phyloP scores from a whole-genome alignment of 2,888 invertebrate genomes.

The Xanthia togata region DNA sequence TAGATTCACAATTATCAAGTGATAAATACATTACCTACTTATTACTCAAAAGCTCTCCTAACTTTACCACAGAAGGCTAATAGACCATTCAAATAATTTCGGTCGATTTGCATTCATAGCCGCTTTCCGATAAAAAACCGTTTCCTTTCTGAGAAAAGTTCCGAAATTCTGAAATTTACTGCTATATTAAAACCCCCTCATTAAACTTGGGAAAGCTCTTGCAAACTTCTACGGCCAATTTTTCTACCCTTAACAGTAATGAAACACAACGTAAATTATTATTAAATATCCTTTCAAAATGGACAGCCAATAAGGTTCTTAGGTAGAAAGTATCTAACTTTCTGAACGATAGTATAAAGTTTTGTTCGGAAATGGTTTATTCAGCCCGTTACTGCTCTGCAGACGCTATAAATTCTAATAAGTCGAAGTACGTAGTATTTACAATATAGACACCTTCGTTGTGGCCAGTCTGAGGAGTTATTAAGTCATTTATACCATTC shows the following conservation, averaged over 20 bases:
- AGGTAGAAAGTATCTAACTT: conserved; percentile 11
- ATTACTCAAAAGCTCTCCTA: conserved; percentile 14
- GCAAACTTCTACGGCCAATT: conserved; percentile 45
- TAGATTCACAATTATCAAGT: background rate
- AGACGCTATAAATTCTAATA: conserved; percentile 47
- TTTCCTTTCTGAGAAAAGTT: conserved; percentile 46
- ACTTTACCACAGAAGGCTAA: conserved; percentile 22
- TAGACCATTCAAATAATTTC: conserved; percentile 48
- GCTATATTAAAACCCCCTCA: conserved; percentile 58
- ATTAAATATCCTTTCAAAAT: conserved; percentile 40
- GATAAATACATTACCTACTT: background rate
- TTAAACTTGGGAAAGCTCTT: conserved; percentile 53
- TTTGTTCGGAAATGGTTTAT: conserved; percentile 40
- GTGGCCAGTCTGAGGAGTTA: conserved; percentile 27
- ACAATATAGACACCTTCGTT: conserved; percentile 43
- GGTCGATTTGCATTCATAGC: conserved; percentile 51
- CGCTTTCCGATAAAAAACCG: conserved; percentile 49
- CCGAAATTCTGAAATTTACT: conserved; percentile 46
- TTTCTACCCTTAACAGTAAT: conserved; percentile 37
- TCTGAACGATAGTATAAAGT: background rate
- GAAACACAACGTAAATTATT: conserved; percentile 53
- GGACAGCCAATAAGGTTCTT: conserved; percentile 7
- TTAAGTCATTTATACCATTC: conserved; percentile 25
- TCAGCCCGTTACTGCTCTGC: conserved; percentile 15
- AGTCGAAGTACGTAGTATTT: conserved; percentile 24